These are phyloP conservation scores for Gallinago solitaria DNA, from an alignment of 2,797 vertebrate genomes.

Conservation along the genomic window DNA sequence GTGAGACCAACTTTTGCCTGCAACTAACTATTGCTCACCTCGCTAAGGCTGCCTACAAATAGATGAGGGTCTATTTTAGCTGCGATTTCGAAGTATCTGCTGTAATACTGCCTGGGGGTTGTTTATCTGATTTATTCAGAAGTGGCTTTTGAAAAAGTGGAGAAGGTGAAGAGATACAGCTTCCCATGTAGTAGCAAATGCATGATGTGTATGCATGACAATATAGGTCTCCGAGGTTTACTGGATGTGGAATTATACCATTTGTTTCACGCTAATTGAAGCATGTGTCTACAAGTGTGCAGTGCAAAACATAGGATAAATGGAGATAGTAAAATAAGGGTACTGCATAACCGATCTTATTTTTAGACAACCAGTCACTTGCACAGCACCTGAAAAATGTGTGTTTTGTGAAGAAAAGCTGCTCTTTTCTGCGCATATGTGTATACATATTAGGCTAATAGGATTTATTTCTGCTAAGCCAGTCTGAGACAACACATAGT, in stretches of 20 bases:
- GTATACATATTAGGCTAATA: neutral
- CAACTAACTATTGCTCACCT: neutral
- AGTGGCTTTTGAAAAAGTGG: constrained; percentile 8
- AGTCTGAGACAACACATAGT: neutral
- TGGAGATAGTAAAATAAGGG: neutral
- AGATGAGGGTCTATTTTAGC: neutral
- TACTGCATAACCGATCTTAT: neutral
- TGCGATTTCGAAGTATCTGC: constrained; percentile 6
- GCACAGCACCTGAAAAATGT: neutral
- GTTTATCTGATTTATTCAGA: constrained; percentile 43
- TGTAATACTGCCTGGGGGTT: neutral
- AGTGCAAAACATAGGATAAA: constrained; percentile 19
- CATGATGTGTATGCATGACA: neutral
- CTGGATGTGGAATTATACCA: constrained; percentile 24
- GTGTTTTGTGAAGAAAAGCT: neutral
- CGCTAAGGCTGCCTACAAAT: neutral
- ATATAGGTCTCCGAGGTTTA: constrained; percentile 53
- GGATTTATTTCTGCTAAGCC: constrained; percentile 30
- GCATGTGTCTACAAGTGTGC: constrained; percentile 17
- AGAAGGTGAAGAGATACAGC: constrained; percentile 15
- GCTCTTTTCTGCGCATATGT: neutral
- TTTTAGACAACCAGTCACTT: neutral
- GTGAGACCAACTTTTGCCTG: neutral
- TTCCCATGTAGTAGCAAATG: constrained; percentile 13
- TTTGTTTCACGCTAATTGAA: constrained; percentile 64